phyloP scores from a whole-genome alignment of 1,140 invertebrate genomes.

The Panagrolaimus sp. region DNA sequence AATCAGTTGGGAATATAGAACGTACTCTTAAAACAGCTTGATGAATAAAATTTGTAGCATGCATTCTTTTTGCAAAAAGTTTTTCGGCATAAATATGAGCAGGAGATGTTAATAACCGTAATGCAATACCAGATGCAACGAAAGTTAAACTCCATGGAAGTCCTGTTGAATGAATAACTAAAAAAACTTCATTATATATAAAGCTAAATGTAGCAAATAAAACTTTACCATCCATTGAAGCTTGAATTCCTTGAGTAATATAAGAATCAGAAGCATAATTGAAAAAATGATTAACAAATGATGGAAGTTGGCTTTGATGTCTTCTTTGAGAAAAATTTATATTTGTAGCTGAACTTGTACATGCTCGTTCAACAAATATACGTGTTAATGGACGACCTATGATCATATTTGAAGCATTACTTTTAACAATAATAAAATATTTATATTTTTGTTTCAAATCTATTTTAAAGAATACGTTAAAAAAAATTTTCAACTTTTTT shows the following conservation, averaged over 20 bases:
- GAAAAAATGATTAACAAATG: constrained; percentile 32
- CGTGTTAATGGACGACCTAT: not conserved
- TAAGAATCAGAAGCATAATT: constrained; percentile 45
- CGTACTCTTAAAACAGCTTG: constrained; percentile 30
- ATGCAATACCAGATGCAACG: constrained; percentile 31
- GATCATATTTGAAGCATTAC: not conserved
- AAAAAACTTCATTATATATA: constrained; percentile 14
- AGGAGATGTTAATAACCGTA: constrained; percentile 35
- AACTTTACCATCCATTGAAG: constrained; percentile 45
- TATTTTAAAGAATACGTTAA: too few relatives aligned
- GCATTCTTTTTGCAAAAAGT: constrained; percentile 39
- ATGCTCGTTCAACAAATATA: not conserved
- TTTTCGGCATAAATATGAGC: constrained; percentile 48
- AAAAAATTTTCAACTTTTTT: too few relatives aligned
- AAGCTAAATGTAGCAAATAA: constrained; percentile 16
- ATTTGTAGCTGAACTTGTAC: not conserved
- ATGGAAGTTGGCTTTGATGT: constrained; percentile 11
- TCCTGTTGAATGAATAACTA: constrained; percentile 36
- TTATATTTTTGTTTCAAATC: too few relatives aligned
- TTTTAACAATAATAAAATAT: too few relatives aligned
- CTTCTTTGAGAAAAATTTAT: not conserved
- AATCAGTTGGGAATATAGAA: not conserved
- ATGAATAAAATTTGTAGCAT: constrained; percentile 43
- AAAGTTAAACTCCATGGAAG: constrained; percentile 38
- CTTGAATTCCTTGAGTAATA: constrained; percentile 40